A percentile compares a stretch with the other conserved stretches of the same genome.
Conservation (phyloP, 2,888 invertebrate genomes). For the Piscicola geometra region DNA sequence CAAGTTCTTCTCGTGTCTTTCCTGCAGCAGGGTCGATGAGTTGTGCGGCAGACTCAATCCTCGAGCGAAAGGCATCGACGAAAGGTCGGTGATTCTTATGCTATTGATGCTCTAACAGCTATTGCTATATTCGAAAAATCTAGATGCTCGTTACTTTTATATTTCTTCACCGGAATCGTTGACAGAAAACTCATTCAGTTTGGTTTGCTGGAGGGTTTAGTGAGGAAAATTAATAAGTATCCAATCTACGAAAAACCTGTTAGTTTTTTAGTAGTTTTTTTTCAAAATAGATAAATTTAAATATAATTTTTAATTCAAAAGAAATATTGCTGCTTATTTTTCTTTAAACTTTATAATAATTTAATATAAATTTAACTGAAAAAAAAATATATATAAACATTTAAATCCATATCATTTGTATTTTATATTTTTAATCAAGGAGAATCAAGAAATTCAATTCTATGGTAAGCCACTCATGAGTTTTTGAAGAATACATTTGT, state of each 20-base stretch:
- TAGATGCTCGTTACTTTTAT: too few relatives aligned
- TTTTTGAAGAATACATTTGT: too few relatives aligned
- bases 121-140: not conserved
- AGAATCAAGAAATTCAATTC: too few relatives aligned
- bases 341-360: conserved; percentile 9
- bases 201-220: conserved; percentile 16
- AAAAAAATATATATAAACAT: too few relatives aligned
- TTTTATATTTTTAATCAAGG: too few relatives aligned
- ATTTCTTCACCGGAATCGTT: not conserved
- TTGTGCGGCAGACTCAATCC: conserved; percentile 28
- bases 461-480: too few relatives aligned
- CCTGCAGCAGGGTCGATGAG: conserved; percentile 11
- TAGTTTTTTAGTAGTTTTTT: too few relatives aligned
- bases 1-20: conserved; percentile 13
- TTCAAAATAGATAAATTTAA: too few relatives aligned
- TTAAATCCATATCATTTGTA: too few relatives aligned
- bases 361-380: not conserved
- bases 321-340: too few relatives aligned
- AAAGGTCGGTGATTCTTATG: conserved; percentile 3
- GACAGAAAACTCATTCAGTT: conserved; percentile 30
- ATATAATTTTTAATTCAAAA: too few relatives aligned
- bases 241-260: conserved; percentile 14
- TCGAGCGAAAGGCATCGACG: conserved; percentile 7
- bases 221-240: conserved; percentile 20
- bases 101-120: not conserved